phyloP scores from a whole-genome alignment of 2,888 invertebrate genomes.

The Schizotus pectinicornis region DNA sequence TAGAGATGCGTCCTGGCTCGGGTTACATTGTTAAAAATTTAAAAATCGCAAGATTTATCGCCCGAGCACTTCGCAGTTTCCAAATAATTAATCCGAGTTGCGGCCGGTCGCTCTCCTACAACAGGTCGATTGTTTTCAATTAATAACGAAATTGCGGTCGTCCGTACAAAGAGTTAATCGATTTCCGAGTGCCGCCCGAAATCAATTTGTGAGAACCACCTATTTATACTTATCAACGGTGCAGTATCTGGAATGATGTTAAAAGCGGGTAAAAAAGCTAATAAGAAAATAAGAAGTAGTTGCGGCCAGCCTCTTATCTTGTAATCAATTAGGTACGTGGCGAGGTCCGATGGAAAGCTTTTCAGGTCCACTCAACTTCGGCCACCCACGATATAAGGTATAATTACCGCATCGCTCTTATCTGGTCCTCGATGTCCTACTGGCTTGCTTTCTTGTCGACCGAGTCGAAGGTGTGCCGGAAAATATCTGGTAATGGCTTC shows the following conservation, averaged over 20 bases:
- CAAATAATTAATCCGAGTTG: too few relatives aligned
- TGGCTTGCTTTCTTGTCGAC: neutral
- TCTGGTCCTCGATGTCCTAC: slow-evolving; percentile 6
- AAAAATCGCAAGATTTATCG: too few relatives aligned
- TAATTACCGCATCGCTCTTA: slow-evolving; percentile 33
- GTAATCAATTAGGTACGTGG: slow-evolving; percentile 28
- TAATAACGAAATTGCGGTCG: slow-evolving; percentile 15
- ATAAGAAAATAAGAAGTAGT: slow-evolving; percentile 39
- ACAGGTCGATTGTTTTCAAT: slow-evolving; percentile 30
- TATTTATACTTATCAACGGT: slow-evolving; percentile 42
- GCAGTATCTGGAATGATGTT: slow-evolving; percentile 40
- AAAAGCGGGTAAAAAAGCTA: slow-evolving; percentile 35
- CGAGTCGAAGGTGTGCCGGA: slow-evolving; percentile 2
- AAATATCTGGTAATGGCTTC: neutral
- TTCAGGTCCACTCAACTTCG: slow-evolving; percentile 31
- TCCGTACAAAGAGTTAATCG: too few relatives aligned
- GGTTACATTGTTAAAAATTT: too few relatives aligned
- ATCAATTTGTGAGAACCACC: slow-evolving; percentile 40
- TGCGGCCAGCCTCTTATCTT: slow-evolving; percentile 34
- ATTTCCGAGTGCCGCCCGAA: slow-evolving; percentile 22
- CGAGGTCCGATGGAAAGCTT: slow-evolving; percentile 23
- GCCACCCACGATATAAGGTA: slow-evolving; percentile 30
- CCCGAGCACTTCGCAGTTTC: too few relatives aligned
- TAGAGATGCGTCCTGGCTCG: too few relatives aligned
- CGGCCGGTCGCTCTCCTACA: too few relatives aligned